Percentiles rank a stretch among this genome's conserved stretches.
phyloP scores from a whole-genome alignment of 2,888 invertebrate genomes.

The Tyria jacobaeae region DNA sequence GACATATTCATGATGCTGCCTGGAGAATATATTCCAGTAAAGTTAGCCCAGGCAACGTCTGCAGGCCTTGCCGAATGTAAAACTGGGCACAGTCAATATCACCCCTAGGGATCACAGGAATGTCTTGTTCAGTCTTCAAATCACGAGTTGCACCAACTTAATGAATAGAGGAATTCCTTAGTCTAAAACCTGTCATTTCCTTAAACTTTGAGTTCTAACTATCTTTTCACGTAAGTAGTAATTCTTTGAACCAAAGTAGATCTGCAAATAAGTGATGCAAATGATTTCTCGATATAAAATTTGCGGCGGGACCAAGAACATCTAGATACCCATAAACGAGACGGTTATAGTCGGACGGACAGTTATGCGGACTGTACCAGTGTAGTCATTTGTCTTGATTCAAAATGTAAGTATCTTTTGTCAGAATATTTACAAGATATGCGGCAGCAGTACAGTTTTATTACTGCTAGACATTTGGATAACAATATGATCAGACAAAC shows the following conservation, averaged over 20 bases:
- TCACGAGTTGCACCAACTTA: no score
- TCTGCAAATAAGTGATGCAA: constrained; percentile 10
- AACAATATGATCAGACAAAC: neutral
- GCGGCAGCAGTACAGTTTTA: neutral
- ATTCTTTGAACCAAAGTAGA: neutral
- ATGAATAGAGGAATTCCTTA: no score
- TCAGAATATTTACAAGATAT: neutral
- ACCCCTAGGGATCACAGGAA: no score
- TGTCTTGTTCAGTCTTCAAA: no score
- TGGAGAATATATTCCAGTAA: no score
- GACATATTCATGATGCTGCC: no score
- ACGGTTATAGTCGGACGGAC: constrained; percentile 12
- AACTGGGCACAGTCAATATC: no score
- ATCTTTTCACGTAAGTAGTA: neutral
- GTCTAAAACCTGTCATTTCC: no score
- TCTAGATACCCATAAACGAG: constrained; percentile 32
- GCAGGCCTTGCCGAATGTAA: no score
- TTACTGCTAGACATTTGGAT: neutral
- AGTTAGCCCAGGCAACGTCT: no score
- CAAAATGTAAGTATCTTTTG: neutral
- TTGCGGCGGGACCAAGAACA: constrained; percentile 17
- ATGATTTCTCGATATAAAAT: constrained; percentile 18
- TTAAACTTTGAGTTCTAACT: neutral
- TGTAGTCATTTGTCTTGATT: constrained; percentile 32
- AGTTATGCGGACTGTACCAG: constrained; percentile 27